Base-by-base conservation (phyloP, 1,140 invertebrate genomes). In the Scaptomyza hsui region DNA sequence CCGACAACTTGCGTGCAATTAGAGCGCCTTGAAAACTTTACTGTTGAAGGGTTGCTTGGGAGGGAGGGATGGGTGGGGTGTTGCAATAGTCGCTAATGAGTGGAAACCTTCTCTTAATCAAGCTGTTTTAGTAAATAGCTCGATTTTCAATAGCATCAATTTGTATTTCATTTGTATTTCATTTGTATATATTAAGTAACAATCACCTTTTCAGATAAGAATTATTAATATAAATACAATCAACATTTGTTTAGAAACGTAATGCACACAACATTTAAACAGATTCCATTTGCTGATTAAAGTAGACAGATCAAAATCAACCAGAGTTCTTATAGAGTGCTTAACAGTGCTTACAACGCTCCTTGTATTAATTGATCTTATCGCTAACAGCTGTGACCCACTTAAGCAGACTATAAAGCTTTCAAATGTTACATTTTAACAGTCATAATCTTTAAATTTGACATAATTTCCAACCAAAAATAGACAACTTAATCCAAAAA, bases 21-120 rank as follows among this genome's bases (percentile, higher is more conserved):
- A 65, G 65, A 45, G n/a, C 29, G 45, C 77, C 75, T 73, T 73
- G 69, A 78, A 69, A 67, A 56, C 52, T 1, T 6, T 62, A 18
- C 13, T 35, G 19, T 21, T 7, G 39, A 32, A 9, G 13, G 16
- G 18, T n/a, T n/a, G n/a, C n/a, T n/a, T 21, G 18, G 19, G 7
- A 41, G 26, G 32, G 7, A 9, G 60, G 15, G 7, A 29, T 15
- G 19, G 26, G n/a, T 35, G 7, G 7, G 12, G 10, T 37, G 2
- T 13, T 15, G 12, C 35, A 10, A 49, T 12, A 47, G 48, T 49
- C 52, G 42, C 44, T 70, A 70, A 68, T 68, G 57, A 68, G 47
- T 21, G 12, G 3, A 24, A 44, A 44, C 21, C 18, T 7, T 12
- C 5, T 16, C 5, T 16, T 15, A 53, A 32, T 24, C 18, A 35